Evolutionary conservation across 2,888 invertebrate species (phyloP).

Genomic region (Agriopis aurantiaria): DNA sequence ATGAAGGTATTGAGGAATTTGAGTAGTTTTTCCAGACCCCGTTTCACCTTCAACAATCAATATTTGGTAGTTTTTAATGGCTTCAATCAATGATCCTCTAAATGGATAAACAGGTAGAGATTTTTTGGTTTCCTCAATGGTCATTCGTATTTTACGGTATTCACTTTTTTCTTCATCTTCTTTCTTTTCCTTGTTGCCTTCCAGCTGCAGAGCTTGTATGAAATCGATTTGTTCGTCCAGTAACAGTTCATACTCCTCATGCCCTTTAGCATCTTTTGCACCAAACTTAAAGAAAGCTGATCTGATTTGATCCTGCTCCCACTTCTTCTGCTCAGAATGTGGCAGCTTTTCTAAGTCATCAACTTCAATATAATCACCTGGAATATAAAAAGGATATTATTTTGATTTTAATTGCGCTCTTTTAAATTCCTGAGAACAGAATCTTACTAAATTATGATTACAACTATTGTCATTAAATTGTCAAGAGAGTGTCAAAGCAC

Average conservation of each 20-base stretch:
- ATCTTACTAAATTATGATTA: too few relatives aligned
- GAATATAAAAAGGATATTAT: constrained; percentile 42
- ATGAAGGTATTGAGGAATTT: constrained; percentile 98
- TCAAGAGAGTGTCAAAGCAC: too few relatives aligned
- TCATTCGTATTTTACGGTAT: constrained; percentile 89
- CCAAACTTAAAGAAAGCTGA: constrained; percentile 97
- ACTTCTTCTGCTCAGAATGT: constrained; percentile 95
- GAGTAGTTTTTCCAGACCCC: constrained; percentile 99
- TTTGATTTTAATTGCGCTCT: too few relatives aligned
- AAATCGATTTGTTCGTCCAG: constrained; percentile 99
- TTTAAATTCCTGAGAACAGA: too few relatives aligned
- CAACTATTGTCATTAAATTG: too few relatives aligned
- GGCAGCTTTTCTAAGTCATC: constrained; percentile 94
- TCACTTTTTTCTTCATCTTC: constrained; percentile 89
- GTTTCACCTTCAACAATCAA: constrained; percentile 99
- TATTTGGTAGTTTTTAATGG: constrained; percentile 95
- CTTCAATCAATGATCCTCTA: constrained; percentile 94
- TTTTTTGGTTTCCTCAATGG: constrained; percentile 96
- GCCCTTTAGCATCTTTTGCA: constrained; percentile 92
- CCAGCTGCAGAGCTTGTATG: constrained; percentile 94
- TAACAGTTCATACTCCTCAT: constrained; percentile 96
- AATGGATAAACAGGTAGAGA: constrained; percentile 98
- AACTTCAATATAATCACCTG: constrained; percentile 92
- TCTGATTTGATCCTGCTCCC: constrained; percentile 99
- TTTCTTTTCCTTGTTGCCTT: constrained; percentile 88